Percentiles rank a stretch among this genome's conserved stretches.
Conservation (phyloP, 2,797 vertebrate genomes). For the Zalophus californianus region DNA sequence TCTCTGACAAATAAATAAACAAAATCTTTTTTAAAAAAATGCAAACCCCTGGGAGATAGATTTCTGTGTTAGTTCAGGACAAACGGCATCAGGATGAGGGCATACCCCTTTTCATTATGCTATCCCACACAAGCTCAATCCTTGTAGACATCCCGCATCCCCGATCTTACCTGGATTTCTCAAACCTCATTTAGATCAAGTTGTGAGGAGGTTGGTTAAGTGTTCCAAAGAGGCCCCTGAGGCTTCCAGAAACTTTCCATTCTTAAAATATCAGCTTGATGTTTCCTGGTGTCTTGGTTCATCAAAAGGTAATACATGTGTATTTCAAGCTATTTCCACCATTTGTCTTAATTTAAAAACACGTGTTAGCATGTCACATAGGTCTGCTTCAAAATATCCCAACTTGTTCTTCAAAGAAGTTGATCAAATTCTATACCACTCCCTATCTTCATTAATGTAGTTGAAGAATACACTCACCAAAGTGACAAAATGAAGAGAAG, state of each 20-base stretch:
- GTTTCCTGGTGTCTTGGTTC: conserved; percentile 50
- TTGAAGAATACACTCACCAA: not conserved
- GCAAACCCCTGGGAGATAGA: not conserved
- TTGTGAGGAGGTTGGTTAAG: not conserved
- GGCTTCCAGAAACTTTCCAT: conserved; percentile 13
- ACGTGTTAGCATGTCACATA: not conserved
- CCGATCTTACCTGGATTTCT: conserved; percentile 31
- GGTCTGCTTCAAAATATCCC: conserved; percentile 60
- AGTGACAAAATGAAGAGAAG: not conserved
- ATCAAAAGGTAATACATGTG: conserved; percentile 73
- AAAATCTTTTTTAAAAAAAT: not conserved
- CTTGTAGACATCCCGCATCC: not conserved
- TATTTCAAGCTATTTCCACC: conserved; percentile 73
- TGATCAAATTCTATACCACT: not conserved
- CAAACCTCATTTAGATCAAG: conserved; percentile 53
- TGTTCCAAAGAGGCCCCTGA: not conserved
- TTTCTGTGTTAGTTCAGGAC: not conserved
- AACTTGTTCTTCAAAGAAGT: conserved; percentile 62
- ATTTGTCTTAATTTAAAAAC: conserved; percentile 70
- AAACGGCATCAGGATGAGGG: not conserved
- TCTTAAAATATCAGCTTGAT: not conserved
- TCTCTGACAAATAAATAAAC: not conserved
- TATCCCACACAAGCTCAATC: not conserved
- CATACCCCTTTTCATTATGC: not conserved
- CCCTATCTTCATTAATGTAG: not conserved